Percentiles rank a stretch among this genome's conserved stretches.
These are phyloP conservation scores for Sylvicapra grimmia DNA, from an alignment of 2,113 vertebrate genomes.

Conservation along the genomic window DNA sequence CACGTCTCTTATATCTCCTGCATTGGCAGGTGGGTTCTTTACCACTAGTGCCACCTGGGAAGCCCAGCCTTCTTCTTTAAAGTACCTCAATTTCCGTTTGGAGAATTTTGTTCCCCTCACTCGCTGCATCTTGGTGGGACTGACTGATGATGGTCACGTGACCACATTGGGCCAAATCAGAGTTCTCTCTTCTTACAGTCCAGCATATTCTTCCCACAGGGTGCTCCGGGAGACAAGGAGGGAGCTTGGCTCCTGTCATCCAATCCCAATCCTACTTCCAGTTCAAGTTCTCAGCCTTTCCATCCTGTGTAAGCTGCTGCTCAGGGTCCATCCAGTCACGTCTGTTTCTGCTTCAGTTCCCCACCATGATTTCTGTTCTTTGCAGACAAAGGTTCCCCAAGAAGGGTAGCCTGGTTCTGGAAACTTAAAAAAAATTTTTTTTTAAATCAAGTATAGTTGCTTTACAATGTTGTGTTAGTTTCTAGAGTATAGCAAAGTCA, in stretches of 20 bases:
- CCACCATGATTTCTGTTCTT: neutral
- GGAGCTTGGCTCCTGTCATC: accelerated
- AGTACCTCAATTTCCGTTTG: neutral
- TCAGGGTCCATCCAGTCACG: accelerated
- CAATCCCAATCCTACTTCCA: neutral
- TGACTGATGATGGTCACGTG: neutral
- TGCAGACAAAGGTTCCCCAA: neutral
- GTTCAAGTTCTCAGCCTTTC: neutral
- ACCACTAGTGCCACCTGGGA: neutral
- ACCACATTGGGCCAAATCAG: neutral
- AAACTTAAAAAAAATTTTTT: neutral
- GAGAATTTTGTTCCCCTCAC: neutral
- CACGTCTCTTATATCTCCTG: neutral
- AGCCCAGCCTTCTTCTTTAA: neutral
- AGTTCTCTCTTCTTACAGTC: neutral
- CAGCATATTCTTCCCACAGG: neutral
- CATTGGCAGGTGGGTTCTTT: neutral
- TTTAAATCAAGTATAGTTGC: neutral
- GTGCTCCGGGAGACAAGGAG: neutral
- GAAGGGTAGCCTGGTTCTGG: neutral
- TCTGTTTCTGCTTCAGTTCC: neutral
- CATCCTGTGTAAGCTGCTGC: neutral
- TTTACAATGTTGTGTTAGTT: neutral
- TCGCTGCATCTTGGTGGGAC: neutral
- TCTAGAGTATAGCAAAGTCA: neutral